Base-by-base conservation (phyloP, 2,113 vertebrate genomes). In the Charina bottae region DNA sequence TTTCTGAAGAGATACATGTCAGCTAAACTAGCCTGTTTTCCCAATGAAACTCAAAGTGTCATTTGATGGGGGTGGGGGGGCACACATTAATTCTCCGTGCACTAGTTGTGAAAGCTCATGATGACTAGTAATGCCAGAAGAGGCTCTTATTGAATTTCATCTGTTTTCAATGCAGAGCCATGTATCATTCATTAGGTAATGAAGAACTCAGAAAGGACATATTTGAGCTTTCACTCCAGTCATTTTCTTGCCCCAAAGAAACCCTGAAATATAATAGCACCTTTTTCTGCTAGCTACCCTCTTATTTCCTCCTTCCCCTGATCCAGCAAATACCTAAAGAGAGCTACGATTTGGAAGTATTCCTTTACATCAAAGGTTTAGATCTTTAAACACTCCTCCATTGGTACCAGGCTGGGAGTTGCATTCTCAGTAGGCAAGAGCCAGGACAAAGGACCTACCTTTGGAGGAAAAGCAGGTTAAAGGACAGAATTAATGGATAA, bases 161-260 rank as follows among this genome's bases (percentile, higher is more conserved):
- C 0, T 0, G 0, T 4, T 90, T 59, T 89, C 92, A 1, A 0
- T 42, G 42, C 72, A 42, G 68, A 89, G 37, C 37, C 2, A 53
- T 97, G 92, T 84, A 95, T 97, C 97, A 97, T 97, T 97, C 93
- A 97, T 89, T 93, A 92, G 90, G 64, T 94, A 83, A 56, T 92
- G 54, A 0, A 1, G 53, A 54, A 87, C 6, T 9, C 88, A 62
- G 93, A 89, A 92, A 21, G 49, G 93, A 94, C 92, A 95, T 93
- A 92, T 90, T 83, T 90, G 56, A 93, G 37, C 4, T 91, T 91
- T 85, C 85, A 72, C 89, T 93, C 95, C 53, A 92, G 54, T 89
- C 90, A 91, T 90, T 95, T 96, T 92, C 89, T 96, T 96, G 92
- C 87, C 92, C 93, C 93, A 93, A 89, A 93, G 87, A 96, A 96